A percentile compares a stretch with the other conserved stretches of the same genome.
Conservation (phyloP, 2,113 vertebrate species). For the Cynoglossus semilaevis region DNA sequence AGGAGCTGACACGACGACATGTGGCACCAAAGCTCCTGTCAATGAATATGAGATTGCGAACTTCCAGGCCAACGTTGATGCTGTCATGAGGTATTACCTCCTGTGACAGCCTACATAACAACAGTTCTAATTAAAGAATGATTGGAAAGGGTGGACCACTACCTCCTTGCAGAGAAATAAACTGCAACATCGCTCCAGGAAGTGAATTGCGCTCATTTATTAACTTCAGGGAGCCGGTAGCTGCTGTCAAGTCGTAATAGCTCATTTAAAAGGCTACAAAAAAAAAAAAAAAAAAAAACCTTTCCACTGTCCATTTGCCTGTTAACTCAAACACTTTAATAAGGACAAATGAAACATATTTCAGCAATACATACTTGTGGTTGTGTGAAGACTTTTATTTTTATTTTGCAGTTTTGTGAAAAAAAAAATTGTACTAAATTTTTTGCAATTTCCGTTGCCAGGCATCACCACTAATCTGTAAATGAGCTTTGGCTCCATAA, state of each 20-base stretch:
- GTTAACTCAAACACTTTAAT: slow-evolving; percentile 30
- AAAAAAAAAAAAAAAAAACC: slow-evolving; percentile 24
- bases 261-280: slow-evolving; percentile 52
- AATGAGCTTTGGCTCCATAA: slow-evolving; percentile 20
- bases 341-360: slow-evolving; percentile 22
- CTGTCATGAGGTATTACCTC: slow-evolving; percentile 62
- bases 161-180: slow-evolving; percentile 68
- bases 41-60: slow-evolving; percentile 61
- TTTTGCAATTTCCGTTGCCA: slow-evolving; percentile 8
- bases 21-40: slow-evolving; percentile 46
- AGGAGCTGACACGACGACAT: slow-evolving; percentile 28
- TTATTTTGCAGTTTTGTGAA: slow-evolving; percentile 1
- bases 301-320: slow-evolving; percentile 32
- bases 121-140: slow-evolving; percentile 72
- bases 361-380: background rate
- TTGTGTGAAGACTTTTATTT: slow-evolving; percentile 10
- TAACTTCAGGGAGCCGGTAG: slow-evolving; percentile 57
- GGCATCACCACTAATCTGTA: slow-evolving; percentile 38
- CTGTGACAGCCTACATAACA: slow-evolving; percentile 70
- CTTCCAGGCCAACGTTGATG: slow-evolving; percentile 49
- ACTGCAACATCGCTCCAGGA: slow-evolving; percentile 57
- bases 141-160: slow-evolving; percentile 60
- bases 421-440: background rate
- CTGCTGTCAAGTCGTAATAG: slow-evolving; percentile 66
- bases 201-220: slow-evolving; percentile 67